Conservation (phyloP, 2,888 invertebrate species). For the Watsonalla binaria region DNA sequence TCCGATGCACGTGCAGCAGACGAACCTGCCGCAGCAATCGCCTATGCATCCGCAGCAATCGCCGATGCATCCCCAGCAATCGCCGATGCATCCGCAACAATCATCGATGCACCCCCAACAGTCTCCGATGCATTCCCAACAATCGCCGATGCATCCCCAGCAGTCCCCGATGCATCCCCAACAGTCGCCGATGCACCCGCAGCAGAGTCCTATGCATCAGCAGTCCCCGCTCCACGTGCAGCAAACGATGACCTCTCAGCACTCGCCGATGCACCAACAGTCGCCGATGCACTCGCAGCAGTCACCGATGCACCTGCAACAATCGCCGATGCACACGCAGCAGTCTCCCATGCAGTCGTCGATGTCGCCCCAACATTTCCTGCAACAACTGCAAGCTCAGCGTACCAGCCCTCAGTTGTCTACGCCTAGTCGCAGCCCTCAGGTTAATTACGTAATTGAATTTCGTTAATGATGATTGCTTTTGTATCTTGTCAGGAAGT, state of each 20-base stretch:
- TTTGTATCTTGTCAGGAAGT: neutral
- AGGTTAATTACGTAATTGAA: slow-evolving; percentile 35
- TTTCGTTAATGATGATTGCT: slow-evolving; percentile 2
- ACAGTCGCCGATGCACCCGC: slow-evolving; percentile 26
- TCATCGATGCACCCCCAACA: slow-evolving; percentile 51
- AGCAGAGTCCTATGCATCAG: slow-evolving; percentile 36
- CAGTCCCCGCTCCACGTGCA: slow-evolving; percentile 43
- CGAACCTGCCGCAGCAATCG: slow-evolving; percentile 45
- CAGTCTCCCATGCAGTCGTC: slow-evolving; percentile 52
- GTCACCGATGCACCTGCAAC: slow-evolving; percentile 54
- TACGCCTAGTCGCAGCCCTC: slow-evolving; percentile 71
- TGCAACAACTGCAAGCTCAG: slow-evolving; percentile 64
- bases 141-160: slow-evolving; percentile 50
- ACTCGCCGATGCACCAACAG: slow-evolving; percentile 42
- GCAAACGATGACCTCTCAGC: slow-evolving; percentile 50
- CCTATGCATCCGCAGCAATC: slow-evolving; percentile 57
- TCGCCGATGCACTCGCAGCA: slow-evolving; percentile 52
- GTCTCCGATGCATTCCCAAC: slow-evolving; percentile 52
- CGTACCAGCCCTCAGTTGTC: slow-evolving; percentile 71
- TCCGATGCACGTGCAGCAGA: slow-evolving; percentile 55
- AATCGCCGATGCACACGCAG: slow-evolving; percentile 45
- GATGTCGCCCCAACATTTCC: slow-evolving; percentile 52
- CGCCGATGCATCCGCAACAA: slow-evolving; percentile 51
- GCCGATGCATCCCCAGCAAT: slow-evolving; percentile 47
- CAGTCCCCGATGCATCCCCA: slow-evolving; percentile 49